Evolutionary conservation across 2,797 vertebrate species (phyloP).

Genomic region (Chromobotia macracanthus): DNA sequence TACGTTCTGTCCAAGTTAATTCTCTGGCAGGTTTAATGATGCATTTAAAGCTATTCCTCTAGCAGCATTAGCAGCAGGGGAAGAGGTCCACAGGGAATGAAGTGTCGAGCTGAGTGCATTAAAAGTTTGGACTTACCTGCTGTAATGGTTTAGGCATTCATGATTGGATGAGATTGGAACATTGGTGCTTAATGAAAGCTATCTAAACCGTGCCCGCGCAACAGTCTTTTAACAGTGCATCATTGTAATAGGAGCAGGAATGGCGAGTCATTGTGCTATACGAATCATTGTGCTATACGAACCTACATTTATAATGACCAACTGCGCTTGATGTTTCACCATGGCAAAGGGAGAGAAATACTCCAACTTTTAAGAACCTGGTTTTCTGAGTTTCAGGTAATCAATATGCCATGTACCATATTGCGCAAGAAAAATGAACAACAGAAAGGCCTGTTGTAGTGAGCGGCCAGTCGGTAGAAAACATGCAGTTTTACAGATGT

Average conservation of each 20-base stretch:
- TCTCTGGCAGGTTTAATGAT: constrained; percentile 77
- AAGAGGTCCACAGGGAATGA: constrained; percentile 64
- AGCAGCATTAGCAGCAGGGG: constrained; percentile 63
- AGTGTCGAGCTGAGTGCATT: constrained; percentile 64
- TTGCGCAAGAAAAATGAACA: neutral
- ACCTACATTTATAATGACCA: constrained; percentile 23
- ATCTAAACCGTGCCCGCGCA: constrained; percentile 28
- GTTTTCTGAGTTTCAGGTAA: neutral
- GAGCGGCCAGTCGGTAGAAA: neutral
- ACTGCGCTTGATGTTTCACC: neutral
- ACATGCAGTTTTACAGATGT: neutral
- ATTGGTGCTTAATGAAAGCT: constrained; percentile 59
- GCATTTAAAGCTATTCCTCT: constrained; percentile 75
- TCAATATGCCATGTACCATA: neutral
- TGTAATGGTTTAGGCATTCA: constrained; percentile 52
- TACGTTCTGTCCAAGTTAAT: constrained; percentile 77
- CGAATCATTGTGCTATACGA: neutral
- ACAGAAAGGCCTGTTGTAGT: neutral
- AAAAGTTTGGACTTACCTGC: constrained; percentile 64
- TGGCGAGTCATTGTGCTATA: neutral
- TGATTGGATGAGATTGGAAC: constrained; percentile 60
- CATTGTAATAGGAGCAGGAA: neutral
- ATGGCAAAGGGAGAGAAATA: neutral
- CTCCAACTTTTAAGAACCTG: neutral
- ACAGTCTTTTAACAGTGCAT: constrained; percentile 21